phyloP scores from a whole-genome alignment of 2,888 invertebrate species.

The Oscheius sp. region DNA sequence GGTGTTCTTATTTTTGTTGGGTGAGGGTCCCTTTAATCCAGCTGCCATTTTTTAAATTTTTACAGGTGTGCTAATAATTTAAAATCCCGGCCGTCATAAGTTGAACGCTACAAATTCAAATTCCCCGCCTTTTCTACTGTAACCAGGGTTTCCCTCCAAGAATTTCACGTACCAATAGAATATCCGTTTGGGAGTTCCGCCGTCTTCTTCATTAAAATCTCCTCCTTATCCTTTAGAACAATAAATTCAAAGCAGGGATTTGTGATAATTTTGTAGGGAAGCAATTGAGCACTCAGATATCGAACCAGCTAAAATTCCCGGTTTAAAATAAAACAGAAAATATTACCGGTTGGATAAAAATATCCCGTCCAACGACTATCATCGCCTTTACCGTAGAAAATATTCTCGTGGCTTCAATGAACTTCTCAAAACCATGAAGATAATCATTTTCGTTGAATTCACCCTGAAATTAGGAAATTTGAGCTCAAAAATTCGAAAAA shows the following conservation, averaged over 20 bases:
- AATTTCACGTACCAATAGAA: conserved; percentile 2
- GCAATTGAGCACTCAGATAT: not conserved
- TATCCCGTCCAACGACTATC: not conserved
- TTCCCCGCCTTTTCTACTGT: too few species aligned
- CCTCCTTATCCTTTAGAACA: conserved; percentile 4
- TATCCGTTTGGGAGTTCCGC: not conserved
- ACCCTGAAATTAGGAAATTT: conserved; percentile 12
- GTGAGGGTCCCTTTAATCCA: too few species aligned
- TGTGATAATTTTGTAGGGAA: not conserved
- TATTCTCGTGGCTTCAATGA: not conserved
- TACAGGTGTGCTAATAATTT: too few species aligned
- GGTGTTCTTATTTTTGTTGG: too few species aligned
- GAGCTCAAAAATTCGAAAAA: not conserved
- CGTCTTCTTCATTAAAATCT: not conserved
- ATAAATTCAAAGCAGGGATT: conserved; percentile 12
- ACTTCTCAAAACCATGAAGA: conserved; percentile 6
- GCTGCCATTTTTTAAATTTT: too few species aligned
- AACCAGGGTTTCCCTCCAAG: too few species aligned
- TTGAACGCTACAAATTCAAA: too few species aligned
- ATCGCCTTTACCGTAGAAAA: not conserved
- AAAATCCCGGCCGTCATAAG: too few species aligned
- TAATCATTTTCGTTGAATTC: not conserved
- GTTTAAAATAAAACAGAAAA: too few species aligned
- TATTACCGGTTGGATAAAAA: not conserved
- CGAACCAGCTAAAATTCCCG: not conserved